Base-by-base conservation (phyloP, 2,888 invertebrate species). In the Eupithecia subfuscata region DNA sequence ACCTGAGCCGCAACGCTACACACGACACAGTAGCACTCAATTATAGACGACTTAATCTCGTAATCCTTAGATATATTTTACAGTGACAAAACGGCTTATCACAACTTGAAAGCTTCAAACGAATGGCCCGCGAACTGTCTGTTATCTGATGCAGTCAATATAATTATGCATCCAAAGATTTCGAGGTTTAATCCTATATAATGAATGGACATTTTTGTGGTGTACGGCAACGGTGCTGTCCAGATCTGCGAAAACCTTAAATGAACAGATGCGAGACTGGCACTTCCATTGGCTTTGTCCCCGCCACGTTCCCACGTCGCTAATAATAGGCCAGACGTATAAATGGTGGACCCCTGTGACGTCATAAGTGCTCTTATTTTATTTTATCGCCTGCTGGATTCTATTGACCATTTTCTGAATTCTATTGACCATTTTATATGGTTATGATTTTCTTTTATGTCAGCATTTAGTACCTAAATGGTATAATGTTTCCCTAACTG, bases 321-420 rank as follows among this genome's bases (percentile, higher is more conserved):
- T 75, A 75, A 78, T 78, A 77, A 82, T 82, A 82, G 80, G 80
- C 80, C 81, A 75, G 78, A 74, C 77, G 78, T 80, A 81, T 78
- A 81, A 84, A 84, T 81, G 86, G 85, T 85, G 73, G 84, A 75
- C 85, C 85, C 85, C 82, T 82, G 76, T 89, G 86, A 89, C 87
- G 88, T 90, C 88, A 90, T 81, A 79, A 82, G 82, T 81, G 82
- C 83, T 85, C 87, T 88, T 87, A 81, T 89, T 90, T 87, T 82
- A 87, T 88, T 90, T 89, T 90, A 91, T 89, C 85, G 83, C 85
- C 76, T 80, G 76, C 83, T 80, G 75, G 83, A 81, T 60, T 60
- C 25, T 60, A 60, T 56, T 22, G 9, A 40, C 40, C 40, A 40
- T 40, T 40, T 40, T 40, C 83, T 80, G 75, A 83, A 81, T 25